phyloP scores from a whole-genome alignment of 1,140 invertebrate genomes.

The Drosophila ohnishii region DNA sequence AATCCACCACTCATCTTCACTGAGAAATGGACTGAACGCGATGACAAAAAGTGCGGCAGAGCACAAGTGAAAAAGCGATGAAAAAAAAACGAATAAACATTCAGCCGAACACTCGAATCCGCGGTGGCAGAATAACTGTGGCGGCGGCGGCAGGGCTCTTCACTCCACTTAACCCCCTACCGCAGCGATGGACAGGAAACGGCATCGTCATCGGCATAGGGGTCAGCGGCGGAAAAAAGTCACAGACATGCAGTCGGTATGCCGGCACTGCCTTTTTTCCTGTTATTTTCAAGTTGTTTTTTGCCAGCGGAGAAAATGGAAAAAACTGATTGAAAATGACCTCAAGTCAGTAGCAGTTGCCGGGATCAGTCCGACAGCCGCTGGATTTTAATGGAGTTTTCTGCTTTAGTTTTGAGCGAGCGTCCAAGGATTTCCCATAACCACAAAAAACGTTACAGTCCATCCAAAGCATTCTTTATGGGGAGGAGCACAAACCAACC shows the following conservation, averaged over 20 bases:
- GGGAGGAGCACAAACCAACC: neutral
- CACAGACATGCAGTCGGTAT: slow-evolving; percentile 54
- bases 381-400: slow-evolving; percentile 74
- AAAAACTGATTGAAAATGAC: slow-evolving; percentile 81
- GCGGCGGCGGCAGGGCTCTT: neutral
- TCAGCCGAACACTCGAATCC: slow-evolving; percentile 67
- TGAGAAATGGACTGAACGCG: slow-evolving; percentile 64
- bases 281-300: slow-evolving; percentile 66
- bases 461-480: slow-evolving; percentile 8
- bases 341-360: slow-evolving; percentile 76
- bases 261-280: slow-evolving; percentile 24
- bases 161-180: slow-evolving; percentile 11
- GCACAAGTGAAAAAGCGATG: slow-evolving; percentile 15
- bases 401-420: slow-evolving; percentile 41
- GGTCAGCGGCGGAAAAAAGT: slow-evolving; percentile 48
- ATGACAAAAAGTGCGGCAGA: slow-evolving; percentile 35
- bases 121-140: slow-evolving; percentile 48
- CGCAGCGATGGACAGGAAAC: slow-evolving; percentile 10
- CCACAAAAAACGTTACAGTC: slow-evolving; percentile 22
- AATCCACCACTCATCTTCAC: slow-evolving; percentile 64
- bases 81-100: slow-evolving; percentile 42
- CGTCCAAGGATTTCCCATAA: slow-evolving; percentile 22
- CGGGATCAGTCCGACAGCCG: slow-evolving; percentile 36
- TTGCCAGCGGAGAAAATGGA: slow-evolving; percentile 65
- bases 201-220: slow-evolving; percentile 30